A percentile compares a stretch with the other conserved stretches of the same genome.
These are phyloP conservation scores for Tenodera sinensis DNA, from an alignment of 2,888 invertebrate genomes.

Conservation along the genomic window DNA sequence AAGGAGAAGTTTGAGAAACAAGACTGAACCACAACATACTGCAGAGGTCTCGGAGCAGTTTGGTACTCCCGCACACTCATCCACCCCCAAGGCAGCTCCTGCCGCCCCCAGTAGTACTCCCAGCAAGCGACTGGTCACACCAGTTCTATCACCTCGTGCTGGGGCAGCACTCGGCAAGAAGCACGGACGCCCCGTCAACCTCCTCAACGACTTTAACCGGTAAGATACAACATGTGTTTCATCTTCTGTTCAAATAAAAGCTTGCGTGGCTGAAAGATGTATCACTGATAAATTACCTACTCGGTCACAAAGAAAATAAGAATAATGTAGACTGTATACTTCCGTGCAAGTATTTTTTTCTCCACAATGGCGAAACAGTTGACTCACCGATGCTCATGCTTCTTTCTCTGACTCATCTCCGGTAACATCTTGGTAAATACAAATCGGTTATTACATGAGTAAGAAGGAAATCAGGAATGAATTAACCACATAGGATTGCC, in stretches of 20 bases:
- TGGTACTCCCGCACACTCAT: constrained; percentile 44
- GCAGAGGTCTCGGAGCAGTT: neutral
- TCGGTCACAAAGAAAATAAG: neutral
- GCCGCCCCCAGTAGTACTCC: neutral
- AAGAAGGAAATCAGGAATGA: no score
- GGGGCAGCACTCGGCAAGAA: constrained; percentile 3
- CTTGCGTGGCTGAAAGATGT: neutral
- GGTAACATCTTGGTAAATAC: no score
- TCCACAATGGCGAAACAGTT: no score
- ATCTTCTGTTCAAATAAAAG: no score
- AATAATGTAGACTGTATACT: no score
- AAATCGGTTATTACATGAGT: no score
- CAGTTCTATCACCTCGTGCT: neutral
- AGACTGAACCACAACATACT: neutral
- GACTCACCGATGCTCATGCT: no score
- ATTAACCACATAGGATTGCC: no score
- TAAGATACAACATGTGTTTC: constrained; percentile 39
- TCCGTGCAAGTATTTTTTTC: no score
- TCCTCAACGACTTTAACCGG: constrained; percentile 50
- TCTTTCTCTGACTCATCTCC: no score
- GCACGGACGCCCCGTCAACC: constrained; percentile 41
- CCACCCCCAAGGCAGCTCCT: constrained; percentile 44
- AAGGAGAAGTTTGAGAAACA: neutral
- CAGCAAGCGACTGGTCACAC: neutral
- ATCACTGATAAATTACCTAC: neutral